These are phyloP conservation scores for Lynx canadensis DNA, from an alignment of 2,113 vertebrate species.

Conservation along the genomic window DNA sequence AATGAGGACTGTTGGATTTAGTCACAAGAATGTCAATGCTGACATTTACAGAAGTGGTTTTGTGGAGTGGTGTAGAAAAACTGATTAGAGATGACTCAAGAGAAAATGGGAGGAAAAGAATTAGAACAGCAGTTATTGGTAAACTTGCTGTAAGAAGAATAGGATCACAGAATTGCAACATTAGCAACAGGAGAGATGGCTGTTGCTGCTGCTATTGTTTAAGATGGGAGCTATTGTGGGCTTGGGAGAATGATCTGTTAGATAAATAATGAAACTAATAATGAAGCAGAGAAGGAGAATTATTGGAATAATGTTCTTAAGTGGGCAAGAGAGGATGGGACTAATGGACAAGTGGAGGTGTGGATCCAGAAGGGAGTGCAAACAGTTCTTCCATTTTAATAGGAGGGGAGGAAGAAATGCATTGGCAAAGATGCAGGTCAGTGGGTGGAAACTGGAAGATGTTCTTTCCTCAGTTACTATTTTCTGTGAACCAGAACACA, in stretches of 20 bases:
- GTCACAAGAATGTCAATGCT: neutral
- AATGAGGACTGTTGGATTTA: neutral
- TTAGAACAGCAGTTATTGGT: neutral
- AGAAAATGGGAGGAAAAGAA: neutral
- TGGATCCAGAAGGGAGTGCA: neutral
- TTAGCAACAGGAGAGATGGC: neutral
- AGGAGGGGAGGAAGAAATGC: neutral
- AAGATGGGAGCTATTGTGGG: neutral
- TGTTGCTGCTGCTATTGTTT: neutral
- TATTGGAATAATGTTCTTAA: neutral
- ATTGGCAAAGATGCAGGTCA: neutral
- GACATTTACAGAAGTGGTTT: neutral
- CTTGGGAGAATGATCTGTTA: neutral
- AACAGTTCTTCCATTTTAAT: neutral
- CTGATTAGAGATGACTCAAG: neutral
- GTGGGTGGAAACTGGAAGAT: neutral
- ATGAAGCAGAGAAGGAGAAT: neutral
- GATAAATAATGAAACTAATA: neutral
- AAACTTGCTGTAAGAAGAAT: neutral
- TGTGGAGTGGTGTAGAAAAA: neutral
- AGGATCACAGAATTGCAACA: neutral
- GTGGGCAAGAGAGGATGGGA: neutral
- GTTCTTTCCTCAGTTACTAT: neutral
- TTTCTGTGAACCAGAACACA: constrained; percentile 1
- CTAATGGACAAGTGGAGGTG: neutral